Evolutionary conservation across 2,797 vertebrate species (phyloP).

Genomic region (Rhinoraja longicauda): DNA sequence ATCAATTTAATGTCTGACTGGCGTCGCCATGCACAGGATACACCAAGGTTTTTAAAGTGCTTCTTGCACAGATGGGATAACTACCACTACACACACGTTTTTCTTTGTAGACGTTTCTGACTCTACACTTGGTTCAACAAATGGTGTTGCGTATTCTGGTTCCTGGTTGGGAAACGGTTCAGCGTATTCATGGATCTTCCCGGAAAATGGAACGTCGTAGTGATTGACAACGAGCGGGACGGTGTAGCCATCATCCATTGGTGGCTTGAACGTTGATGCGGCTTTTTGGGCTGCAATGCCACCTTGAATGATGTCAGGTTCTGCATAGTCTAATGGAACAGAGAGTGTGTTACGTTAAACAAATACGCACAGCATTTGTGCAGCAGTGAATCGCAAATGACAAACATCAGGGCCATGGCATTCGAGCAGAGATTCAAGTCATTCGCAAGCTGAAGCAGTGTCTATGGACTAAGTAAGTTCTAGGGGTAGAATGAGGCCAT

Average conservation of each 20-base stretch:
- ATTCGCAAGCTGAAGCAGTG: background rate
- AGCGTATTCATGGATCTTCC: constrained; percentile 65
- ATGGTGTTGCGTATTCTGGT: constrained; percentile 76
- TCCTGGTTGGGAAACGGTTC: constrained; percentile 67
- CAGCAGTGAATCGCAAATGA: background rate
- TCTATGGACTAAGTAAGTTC: background rate
- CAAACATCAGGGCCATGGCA: no score
- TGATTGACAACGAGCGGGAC: constrained; percentile 64
- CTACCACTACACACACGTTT: background rate
- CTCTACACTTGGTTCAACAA: constrained; percentile 57
- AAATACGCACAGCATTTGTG: background rate
- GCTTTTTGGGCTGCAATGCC: constrained; percentile 53
- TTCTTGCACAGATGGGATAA: constrained; percentile 5
- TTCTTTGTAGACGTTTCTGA: background rate
- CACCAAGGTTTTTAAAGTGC: constrained; percentile 1
- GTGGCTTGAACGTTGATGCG: constrained; percentile 68
- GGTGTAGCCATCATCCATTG: constrained; percentile 65
- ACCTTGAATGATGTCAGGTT: constrained; percentile 56
- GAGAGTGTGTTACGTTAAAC: background rate
- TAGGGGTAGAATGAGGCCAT: no score
- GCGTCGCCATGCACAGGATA: constrained; percentile 42
- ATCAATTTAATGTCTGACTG: constrained; percentile 46
- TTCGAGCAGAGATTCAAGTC: no score
- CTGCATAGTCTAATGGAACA: constrained; percentile 64
- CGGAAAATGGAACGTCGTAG: constrained; percentile 61